These are phyloP conservation scores for Orthosia gothica DNA, from an alignment of 2,888 invertebrate species.

Conservation along the genomic window DNA sequence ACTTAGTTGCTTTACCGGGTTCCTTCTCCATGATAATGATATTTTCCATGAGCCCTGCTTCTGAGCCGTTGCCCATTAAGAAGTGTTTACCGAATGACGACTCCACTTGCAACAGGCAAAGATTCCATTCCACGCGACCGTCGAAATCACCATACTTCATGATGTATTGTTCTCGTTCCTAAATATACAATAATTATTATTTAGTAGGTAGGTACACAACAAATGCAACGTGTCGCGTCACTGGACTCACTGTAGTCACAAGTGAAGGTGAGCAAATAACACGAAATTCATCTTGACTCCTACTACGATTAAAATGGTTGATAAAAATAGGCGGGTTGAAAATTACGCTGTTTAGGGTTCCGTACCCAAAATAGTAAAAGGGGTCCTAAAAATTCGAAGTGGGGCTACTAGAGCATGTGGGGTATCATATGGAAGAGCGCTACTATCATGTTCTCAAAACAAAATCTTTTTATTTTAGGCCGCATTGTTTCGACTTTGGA, in stretches of 20 bases:
- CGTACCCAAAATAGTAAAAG: too few relatives aligned
- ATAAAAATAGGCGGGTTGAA: not conserved
- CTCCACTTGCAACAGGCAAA: conserved; percentile 71
- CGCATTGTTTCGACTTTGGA: too few relatives aligned
- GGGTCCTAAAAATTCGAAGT: too few relatives aligned
- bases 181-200: conserved; percentile 22
- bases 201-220: conserved; percentile 7
- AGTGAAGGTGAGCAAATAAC: conserved; percentile 1
- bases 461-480: too few relatives aligned
- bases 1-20: conserved; percentile 46
- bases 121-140: conserved; percentile 69
- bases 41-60: conserved; percentile 72
- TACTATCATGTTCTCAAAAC: too few relatives aligned
- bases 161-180: conserved; percentile 72
- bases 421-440: too few relatives aligned
- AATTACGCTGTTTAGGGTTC: not conserved
- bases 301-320: conserved; percentile 2
- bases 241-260: not conserved
- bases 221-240: not conserved
- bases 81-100: conserved; percentile 70
- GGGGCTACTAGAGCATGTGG: too few relatives aligned
- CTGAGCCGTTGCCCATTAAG: conserved; percentile 69
- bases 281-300: conserved; percentile 6
- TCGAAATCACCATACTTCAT: conserved; percentile 71
- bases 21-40: conserved; percentile 66